Evolutionary conservation across 2,797 vertebrate species (phyloP).

Genomic region (Mergus octosetaceus): DNA sequence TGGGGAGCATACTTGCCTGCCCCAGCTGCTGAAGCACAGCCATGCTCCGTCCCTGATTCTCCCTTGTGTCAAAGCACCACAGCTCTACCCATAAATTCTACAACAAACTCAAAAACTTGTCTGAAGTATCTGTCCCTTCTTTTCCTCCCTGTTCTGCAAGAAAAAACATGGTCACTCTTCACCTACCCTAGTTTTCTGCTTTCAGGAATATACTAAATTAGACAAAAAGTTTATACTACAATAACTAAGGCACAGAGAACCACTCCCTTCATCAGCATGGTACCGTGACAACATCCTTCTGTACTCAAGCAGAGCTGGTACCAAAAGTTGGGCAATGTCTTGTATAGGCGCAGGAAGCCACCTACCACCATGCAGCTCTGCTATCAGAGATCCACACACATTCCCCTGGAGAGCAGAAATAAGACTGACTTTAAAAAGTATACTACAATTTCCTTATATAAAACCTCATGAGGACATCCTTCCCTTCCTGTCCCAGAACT

Average conservation of each 20-base stretch:
- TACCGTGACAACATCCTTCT: neutral
- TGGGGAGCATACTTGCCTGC: neutral
- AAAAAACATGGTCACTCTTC: neutral
- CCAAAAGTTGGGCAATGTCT: neutral
- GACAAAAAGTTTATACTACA: neutral
- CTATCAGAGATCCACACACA: rapidly evolving
- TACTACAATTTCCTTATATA: neutral
- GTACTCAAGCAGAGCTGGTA: neutral
- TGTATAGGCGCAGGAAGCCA: neutral
- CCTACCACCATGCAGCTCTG: neutral
- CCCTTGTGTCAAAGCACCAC: neutral
- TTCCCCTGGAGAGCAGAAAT: neutral
- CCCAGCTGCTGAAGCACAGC: neutral
- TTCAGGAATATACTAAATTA: neutral
- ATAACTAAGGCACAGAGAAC: neutral
- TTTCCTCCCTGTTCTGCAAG: too few relatives aligned
- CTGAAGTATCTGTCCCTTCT: neutral
- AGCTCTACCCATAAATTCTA: neutral
- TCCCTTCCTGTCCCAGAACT: neutral
- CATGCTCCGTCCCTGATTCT: neutral
- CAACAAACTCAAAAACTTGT: neutral
- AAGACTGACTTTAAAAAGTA: neutral
- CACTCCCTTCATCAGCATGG: neutral
- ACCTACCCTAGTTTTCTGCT: neutral
- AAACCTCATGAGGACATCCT: neutral